Evolutionary conservation across 2,888 invertebrate genomes (phyloP).

Genomic region (Meloe dianella): DNA sequence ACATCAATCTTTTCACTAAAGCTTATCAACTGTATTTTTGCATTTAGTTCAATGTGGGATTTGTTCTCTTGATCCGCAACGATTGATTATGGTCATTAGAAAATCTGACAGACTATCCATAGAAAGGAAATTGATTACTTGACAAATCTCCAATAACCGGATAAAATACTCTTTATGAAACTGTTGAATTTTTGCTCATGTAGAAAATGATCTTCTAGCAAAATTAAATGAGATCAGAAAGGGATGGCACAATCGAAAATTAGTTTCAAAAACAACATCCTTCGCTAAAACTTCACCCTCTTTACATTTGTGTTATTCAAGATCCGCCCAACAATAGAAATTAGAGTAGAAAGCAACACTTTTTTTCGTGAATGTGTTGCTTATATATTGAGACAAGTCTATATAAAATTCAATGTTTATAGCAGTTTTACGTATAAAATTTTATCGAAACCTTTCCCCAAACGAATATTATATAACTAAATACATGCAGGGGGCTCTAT

Average conservation of each 20-base stretch:
- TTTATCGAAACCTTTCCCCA: background rate
- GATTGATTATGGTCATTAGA: background rate
- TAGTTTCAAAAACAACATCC: background rate
- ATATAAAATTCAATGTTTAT: background rate
- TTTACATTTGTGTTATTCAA: no score
- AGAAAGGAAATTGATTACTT: background rate
- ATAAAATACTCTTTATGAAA: background rate
- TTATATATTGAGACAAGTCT: background rate
- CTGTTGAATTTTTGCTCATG: background rate
- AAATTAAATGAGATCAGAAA: background rate
- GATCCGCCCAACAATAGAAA: no score
- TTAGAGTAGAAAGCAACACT: background rate
- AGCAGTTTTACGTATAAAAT: background rate
- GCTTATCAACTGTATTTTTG: background rate
- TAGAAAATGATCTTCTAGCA: background rate
- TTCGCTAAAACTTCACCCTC: background rate
- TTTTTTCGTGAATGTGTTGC: background rate
- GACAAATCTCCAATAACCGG: slow-evolving; percentile 1
- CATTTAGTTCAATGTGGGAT: slow-evolving; percentile 8
- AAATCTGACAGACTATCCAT: background rate
- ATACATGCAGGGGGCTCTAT: background rate
- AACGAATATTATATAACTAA: slow-evolving; percentile 1
- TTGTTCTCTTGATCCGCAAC: slow-evolving; percentile 11
- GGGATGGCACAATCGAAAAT: background rate
- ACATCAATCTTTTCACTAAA: background rate